These are phyloP conservation scores for Gymnocheta viridis DNA, from an alignment of 2,888 invertebrate species.

Conservation along the genomic window DNA sequence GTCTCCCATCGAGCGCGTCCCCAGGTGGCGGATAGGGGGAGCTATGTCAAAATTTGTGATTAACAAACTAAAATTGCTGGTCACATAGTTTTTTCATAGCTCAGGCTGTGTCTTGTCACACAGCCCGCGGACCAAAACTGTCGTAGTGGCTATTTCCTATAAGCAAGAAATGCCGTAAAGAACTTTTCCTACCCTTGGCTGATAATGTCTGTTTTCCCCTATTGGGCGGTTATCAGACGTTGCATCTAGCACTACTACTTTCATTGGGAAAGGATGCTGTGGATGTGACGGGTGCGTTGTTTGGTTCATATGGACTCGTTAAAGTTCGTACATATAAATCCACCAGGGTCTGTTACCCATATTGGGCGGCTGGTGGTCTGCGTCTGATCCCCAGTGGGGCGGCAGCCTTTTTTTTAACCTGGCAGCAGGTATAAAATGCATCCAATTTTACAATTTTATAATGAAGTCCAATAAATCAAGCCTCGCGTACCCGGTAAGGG, in stretches of 20 bases:
- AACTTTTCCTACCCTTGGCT: background rate
- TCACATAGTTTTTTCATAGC: slow-evolving; percentile 11
- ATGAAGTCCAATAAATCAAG: no score
- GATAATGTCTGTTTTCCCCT: background rate
- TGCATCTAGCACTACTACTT: no score
- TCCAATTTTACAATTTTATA: no score
- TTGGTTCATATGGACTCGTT: background rate
- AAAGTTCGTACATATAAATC: no score
- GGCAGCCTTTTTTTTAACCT: background rate
- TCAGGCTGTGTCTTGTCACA: slow-evolving; percentile 13
- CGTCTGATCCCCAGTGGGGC: background rate
- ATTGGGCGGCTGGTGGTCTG: background rate
- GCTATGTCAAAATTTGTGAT: background rate
- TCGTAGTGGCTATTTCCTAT: background rate
- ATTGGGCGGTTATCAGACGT: background rate
- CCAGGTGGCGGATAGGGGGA: slow-evolving; percentile 54
- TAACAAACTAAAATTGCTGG: background rate
- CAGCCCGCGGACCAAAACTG: slow-evolving; percentile 41
- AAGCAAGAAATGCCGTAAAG: no score
- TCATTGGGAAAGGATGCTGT: no score
- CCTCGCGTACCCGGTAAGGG: no score
- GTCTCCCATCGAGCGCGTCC: slow-evolving; percentile 59
- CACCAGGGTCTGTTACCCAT: background rate
- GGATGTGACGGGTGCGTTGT: background rate
- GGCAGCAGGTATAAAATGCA: background rate